Evolutionary conservation across 1,140 invertebrate species (phyloP).

Genomic region (Pseudomyrmex pallidus): DNA sequence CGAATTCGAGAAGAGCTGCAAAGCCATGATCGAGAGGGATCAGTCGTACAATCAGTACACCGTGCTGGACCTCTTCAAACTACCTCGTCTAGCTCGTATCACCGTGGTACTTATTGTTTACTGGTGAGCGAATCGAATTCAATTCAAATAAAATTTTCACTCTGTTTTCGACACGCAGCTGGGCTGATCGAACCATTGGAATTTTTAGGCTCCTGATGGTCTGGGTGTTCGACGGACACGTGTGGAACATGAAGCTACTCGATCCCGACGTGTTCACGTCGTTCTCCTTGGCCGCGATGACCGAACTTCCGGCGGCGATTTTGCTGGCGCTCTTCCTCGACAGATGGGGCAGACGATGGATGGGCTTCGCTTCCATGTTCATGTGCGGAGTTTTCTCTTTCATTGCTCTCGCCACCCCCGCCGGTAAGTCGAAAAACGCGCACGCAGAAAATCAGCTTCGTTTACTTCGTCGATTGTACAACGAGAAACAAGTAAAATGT

Average conservation of each 20-base stretch:
- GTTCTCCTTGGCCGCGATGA: slow-evolving; percentile 93
- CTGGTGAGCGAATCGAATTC: slow-evolving; percentile 85
- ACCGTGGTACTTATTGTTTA: slow-evolving; percentile 91
- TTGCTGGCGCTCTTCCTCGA: slow-evolving; percentile 92
- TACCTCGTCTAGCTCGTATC: slow-evolving; percentile 89
- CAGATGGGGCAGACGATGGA: slow-evolving; percentile 93
- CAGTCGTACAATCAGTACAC: slow-evolving; percentile 89
- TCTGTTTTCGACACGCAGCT: neutral
- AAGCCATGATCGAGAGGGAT: slow-evolving; percentile 88
- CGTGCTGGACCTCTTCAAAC: slow-evolving; percentile 91
- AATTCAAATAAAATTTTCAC: neutral
- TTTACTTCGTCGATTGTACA: neutral
- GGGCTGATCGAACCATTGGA: neutral
- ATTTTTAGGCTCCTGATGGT: slow-evolving; percentile 91
- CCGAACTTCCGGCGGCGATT: slow-evolving; percentile 93
- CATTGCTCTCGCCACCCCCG: slow-evolving; percentile 89
- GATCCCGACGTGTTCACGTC: slow-evolving; percentile 93
- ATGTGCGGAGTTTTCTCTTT: slow-evolving; percentile 93
- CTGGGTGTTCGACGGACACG: slow-evolving; percentile 94
- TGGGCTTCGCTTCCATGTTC: slow-evolving; percentile 92
- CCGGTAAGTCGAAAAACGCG: slow-evolving; percentile 83
- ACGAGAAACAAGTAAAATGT: neutral
- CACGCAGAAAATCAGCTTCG: neutral
- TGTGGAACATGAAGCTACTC: slow-evolving; percentile 92
- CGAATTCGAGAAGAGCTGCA: slow-evolving; percentile 89